Base-by-base conservation (phyloP, 2,113 vertebrate genomes). In the Lutjanus erythropterus region DNA sequence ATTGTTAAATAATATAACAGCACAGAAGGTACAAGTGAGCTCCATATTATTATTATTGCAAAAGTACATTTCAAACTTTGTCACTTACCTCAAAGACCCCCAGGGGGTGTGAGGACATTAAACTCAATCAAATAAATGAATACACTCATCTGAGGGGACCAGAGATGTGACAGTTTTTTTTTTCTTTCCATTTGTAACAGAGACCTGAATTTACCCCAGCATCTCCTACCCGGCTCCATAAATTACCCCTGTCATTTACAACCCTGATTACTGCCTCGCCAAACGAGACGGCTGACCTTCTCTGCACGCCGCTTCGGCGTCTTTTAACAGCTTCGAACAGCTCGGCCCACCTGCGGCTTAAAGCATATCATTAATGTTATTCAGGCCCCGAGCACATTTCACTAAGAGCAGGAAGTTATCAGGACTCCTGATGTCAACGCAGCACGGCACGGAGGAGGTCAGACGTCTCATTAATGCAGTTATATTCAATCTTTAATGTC, bases 341-440 rank as follows among this genome's bases (percentile, higher is more conserved):
- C 64, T 76, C 47, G 1, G 74, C 86, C 74, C 83, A 84, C 83
- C 83, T 79, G 83, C 41, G 46, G 70, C 74, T 81, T 41, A 2
- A 27, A 75, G 52, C n/a, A 53, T 14, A 9, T 71, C 72, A 67
- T 70, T 74, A 66, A 65, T 2, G 16, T 21, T 50, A 56, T 62
- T 80, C 59, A 31, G 58, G 76, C 75, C 53, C 9, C 1, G 4
- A 46, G 49, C 64, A 19, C 16, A 1, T 82, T 73, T 82, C 49
- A 77, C 18, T 19, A 1, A 60, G 64, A 66, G 70, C 50, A 3
- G 46, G 6, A 66, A 11, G 29, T 14, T 61, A 61, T 23, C 12
- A 25, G 33, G 2, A 12, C 46, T 19, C 25, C 50, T 44, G 62
- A 1, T 18, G 58, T 44, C 14, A 10, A 0, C 9, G 42, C 65